A percentile compares a stretch with the other conserved stretches of the same genome.
phyloP scores from a whole-genome alignment of 2,888 invertebrate genomes.

The Crocallis elinguaria region DNA sequence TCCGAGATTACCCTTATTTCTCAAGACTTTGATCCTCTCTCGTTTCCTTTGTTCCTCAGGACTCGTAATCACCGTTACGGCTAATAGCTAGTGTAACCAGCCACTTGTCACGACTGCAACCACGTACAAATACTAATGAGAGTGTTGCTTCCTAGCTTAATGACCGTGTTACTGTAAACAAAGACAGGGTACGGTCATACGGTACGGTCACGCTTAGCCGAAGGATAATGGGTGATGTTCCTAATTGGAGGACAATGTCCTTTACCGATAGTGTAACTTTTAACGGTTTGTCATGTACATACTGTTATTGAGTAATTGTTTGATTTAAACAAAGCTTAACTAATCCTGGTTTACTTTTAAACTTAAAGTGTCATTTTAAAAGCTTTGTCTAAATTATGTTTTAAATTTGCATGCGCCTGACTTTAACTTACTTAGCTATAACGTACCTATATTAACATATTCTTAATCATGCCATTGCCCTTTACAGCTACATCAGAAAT shows the following conservation, averaged over 20 bases:
- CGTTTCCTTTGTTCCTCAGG: conserved; percentile 2
- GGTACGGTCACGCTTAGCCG: conserved; percentile 35
- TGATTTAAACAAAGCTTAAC: conserved; percentile 12
- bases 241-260: conserved; percentile 40
- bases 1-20: no score
- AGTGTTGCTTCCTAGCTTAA: conserved; percentile 50
- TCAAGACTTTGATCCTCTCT: background rate
- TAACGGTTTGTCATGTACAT: conserved; percentile 15
- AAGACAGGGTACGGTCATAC: conserved; percentile 35
- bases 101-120: conserved; percentile 47
- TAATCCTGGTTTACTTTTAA: no score
- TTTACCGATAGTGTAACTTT: conserved; percentile 36
- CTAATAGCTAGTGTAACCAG: conserved; percentile 38
- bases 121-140: conserved; percentile 56
- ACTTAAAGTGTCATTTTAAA: no score
- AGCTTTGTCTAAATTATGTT: no score
- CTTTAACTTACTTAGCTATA: no score
- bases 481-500: no score
- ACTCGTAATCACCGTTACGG: conserved; percentile 38
- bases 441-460: no score
- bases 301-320: conserved; percentile 14
- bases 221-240: conserved; percentile 39
- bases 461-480: no score
- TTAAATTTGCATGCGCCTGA: no score
- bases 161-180: conserved; percentile 53